Base-by-base conservation (phyloP, 1,140 invertebrate species). In the Cherax quadricarinatus region DNA sequence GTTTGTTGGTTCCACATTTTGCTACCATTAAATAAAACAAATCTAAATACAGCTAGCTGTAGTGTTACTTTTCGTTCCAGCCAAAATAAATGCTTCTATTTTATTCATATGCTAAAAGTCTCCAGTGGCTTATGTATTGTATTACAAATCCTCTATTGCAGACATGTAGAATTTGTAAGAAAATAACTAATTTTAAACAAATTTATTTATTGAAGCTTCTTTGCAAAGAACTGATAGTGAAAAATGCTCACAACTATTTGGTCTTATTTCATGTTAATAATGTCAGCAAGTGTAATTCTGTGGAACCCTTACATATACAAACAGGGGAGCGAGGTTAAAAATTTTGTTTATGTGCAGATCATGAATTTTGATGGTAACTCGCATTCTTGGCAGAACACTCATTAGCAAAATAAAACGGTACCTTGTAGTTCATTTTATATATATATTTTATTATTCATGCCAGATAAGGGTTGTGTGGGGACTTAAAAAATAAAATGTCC, bases 151-250 rank as follows among this genome's bases (percentile, higher is more conserved):
- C 1, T 30, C 5, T 9, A 75, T 30, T 75, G 70, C 30, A n/a
- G 16, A 75, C 70, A 30, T 75, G 70, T 75, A 75, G 70, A 75
- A 24, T 30, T 30, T 70, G 24, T 30, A 30, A 30, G 24, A 83
- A 30, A 57, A 24, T 18, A 12, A 66, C 14, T 66, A 57, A 60
- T 83, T 83, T 57, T 83, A n/a, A 30, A n/a, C 57, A 83, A 24
- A 16, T n/a, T 57, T n/a, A 57, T 48, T 83, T 60, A 83, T 83
- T 24, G 21, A 83, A 83, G 81, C 81, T 83, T 83, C 81, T 24
- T 53, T 60, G 57, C 57, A 83, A 60, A n/a, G 14, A 83, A 83
- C 81, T 24, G 12, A 7, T 83, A 75, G 3, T 30, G 21, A 75
- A 57, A 60, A 83, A 83, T 57, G 81, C 51, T 60, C 81, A 83